Evolutionary conservation across 2,797 vertebrate genomes (phyloP), one percentile per base, ranked within the genome.

Genomic region (Amblyopsis hoosieri): DNA sequence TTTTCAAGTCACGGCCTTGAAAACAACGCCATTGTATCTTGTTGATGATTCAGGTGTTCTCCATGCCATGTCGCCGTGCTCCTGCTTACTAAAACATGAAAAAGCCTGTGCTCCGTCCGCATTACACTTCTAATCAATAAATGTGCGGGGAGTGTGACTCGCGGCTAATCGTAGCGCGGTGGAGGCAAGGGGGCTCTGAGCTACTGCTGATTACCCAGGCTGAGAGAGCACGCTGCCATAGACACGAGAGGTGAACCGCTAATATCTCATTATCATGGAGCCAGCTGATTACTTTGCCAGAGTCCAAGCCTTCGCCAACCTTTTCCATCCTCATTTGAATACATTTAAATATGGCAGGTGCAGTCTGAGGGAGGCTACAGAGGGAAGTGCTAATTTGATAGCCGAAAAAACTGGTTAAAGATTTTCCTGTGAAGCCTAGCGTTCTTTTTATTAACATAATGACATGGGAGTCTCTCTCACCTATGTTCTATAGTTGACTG

Each of bases 181-280:
- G 23, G 66, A 71, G 66, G 71, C 46, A 19, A 57, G 45, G 10
- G 15, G 59, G 62, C 23, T 72, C 57, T 66, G 19, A 67, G 51
- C 58, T 2, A 5, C 47, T 60, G 63, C 57, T 46, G 67, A 69
- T 74, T 74, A 64, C 61, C 23, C 14, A 14, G 52, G 33, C 45
- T 48, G 55, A 29, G 46, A 6, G 14, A 29, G 3, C 46, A 7
- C 37, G 8, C 37, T 42, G 37, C 37, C 50, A 57, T 17, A 78
- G 56, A 78, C 66, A 60, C 15, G 55, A 69, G 75, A 80, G 67
- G 74, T 53, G 62, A 33, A 51, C 33, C 23, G 12, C 72, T 81
- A 80, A 85, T 84, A 84, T 84, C 80, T 89, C 79, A 82, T 88
- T 84, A 85, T 77, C 74, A 67, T 79, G 76, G 72, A 82, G 59